Percentiles rank a stretch among this genome's conserved stretches.
Evolutionary conservation across 1,140 invertebrate species (phyloP).

Genomic region (Drosophila carrolli): DNA sequence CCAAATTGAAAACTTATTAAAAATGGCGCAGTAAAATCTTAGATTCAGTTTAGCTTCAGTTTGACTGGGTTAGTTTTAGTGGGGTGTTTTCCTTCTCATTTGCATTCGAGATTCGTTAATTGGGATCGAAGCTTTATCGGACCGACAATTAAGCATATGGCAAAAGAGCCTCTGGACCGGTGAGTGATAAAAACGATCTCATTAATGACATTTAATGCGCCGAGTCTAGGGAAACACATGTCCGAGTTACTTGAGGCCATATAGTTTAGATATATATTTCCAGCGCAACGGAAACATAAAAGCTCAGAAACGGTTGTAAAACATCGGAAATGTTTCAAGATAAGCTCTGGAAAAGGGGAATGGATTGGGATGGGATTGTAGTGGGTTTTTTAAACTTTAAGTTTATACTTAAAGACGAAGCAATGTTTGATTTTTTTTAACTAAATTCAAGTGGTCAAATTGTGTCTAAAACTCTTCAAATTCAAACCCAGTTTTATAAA

Average conservation of each 20-base stretch:
- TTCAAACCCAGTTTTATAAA: no score
- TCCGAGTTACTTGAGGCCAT: conserved; percentile 11
- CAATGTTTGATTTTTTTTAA: neutral
- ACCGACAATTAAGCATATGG: conserved; percentile 65
- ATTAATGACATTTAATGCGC: conserved; percentile 71
- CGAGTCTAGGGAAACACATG: conserved; percentile 30
- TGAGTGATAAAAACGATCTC: conserved; percentile 60
- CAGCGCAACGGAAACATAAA: conserved; percentile 71
- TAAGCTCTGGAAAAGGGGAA: conserved; percentile 34
- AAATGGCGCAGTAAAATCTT: conserved; percentile 55
- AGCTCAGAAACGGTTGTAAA: conserved; percentile 64
- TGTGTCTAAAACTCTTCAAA: no score
- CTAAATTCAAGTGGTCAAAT: no score
- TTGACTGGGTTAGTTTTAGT: conserved; percentile 5
- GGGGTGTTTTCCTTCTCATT: conserved; percentile 54
- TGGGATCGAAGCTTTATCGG: conserved; percentile 60
- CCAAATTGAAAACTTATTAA: conserved; percentile 77
- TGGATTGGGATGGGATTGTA: neutral
- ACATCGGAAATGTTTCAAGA: conserved; percentile 64
- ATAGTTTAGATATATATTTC: conserved; percentile 29
- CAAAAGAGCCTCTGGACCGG: conserved; percentile 47
- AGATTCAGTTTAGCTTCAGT: neutral
- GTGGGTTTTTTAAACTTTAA: neutral
- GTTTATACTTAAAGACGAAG: neutral
- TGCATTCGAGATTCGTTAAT: conserved; percentile 77